A percentile compares a stretch with the other conserved stretches of the same genome.
Evolutionary conservation across 1,140 invertebrate genomes (phyloP).

Genomic region (Drosophila santomea): DNA sequence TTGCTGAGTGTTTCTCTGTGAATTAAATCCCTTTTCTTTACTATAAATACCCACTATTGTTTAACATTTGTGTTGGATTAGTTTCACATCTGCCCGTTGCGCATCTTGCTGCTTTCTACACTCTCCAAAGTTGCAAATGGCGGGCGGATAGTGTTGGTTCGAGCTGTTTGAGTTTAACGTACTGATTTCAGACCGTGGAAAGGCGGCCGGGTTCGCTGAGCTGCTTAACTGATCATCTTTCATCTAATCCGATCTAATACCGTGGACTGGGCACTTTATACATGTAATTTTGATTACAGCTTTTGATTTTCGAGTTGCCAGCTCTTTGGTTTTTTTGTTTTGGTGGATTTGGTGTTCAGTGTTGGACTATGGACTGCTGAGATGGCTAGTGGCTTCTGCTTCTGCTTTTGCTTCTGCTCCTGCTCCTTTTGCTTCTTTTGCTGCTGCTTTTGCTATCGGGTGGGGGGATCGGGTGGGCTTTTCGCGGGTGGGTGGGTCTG

Average conservation of each 20-base stretch:
- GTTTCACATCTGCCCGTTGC: slow-evolving; percentile 14
- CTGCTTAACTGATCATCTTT: slow-evolving; percentile 15
- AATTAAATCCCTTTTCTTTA: slow-evolving; percentile 22
- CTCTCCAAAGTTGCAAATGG: background rate
- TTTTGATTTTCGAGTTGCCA: slow-evolving; percentile 75
- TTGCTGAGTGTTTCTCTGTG: slow-evolving; percentile 26
- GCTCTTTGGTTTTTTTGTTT: background rate
- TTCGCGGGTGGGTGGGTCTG: slow-evolving; percentile 30
- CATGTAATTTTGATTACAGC: slow-evolving; percentile 72
- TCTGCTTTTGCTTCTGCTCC: slow-evolving; percentile 24
- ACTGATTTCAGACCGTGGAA: slow-evolving; percentile 68
- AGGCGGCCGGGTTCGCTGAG: slow-evolving; percentile 43
- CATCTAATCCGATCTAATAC: slow-evolving; percentile 16
- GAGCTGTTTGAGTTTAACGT: slow-evolving; percentile 81
- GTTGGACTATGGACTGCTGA: slow-evolving; percentile 36
- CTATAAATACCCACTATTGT: slow-evolving; percentile 20
- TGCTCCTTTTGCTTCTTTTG: slow-evolving; percentile 23
- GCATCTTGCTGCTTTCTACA: slow-evolving; percentile 1
- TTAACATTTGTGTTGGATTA: slow-evolving; percentile 16
- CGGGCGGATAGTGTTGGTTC: slow-evolving; percentile 39
- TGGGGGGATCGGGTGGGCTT: slow-evolving; percentile 33
- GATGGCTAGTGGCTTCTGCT: slow-evolving; percentile 11
- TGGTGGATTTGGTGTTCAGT: background rate
- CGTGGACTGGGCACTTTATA: slow-evolving; percentile 27
- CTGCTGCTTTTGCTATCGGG: slow-evolving; percentile 20